Conservation (phyloP, 2,888 invertebrate species). For the Drosophila monieri region DNA sequence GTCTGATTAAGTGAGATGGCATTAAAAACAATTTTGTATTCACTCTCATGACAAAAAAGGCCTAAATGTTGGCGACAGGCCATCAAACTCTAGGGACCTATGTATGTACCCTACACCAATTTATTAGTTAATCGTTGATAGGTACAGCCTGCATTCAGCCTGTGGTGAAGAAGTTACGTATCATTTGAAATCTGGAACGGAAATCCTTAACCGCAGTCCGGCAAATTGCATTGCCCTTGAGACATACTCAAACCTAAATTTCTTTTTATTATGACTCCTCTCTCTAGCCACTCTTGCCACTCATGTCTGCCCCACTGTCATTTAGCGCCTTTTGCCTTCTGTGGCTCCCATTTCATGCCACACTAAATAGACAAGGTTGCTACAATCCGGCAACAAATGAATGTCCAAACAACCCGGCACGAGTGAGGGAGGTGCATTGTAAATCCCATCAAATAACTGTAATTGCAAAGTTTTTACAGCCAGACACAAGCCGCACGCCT, state of each 20-base stretch:
- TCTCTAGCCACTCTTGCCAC: slow-evolving; percentile 1
- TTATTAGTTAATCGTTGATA: neutral
- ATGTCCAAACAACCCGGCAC: slow-evolving; percentile 63
- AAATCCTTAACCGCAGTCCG: neutral
- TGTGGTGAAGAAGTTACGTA: neutral
- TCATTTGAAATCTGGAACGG: neutral
- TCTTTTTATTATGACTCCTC: slow-evolving; percentile 19
- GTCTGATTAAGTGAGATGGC: slow-evolving; percentile 57
- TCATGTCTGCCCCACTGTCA: slow-evolving; percentile 37
- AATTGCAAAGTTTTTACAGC: slow-evolving; percentile 78
- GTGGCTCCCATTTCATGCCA: slow-evolving; percentile 32
- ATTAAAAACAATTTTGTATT: slow-evolving; percentile 46
- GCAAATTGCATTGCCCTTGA: slow-evolving; percentile 1
- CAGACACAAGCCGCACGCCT: slow-evolving; percentile 64
- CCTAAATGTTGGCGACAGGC: too few relatives aligned
- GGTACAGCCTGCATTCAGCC: neutral
- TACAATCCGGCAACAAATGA: slow-evolving; percentile 65
- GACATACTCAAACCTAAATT: slow-evolving; percentile 12
- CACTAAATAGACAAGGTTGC: slow-evolving; percentile 57
- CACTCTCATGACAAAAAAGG: neutral
- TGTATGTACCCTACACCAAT: too few relatives aligned
- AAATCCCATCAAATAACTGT: slow-evolving; percentile 80
- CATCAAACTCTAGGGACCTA: neutral
- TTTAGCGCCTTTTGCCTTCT: slow-evolving; percentile 52
- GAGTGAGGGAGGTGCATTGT: slow-evolving; percentile 50